Base-by-base conservation (phyloP, 2,888 invertebrate species). In the Pristionchus entomophagus region DNA sequence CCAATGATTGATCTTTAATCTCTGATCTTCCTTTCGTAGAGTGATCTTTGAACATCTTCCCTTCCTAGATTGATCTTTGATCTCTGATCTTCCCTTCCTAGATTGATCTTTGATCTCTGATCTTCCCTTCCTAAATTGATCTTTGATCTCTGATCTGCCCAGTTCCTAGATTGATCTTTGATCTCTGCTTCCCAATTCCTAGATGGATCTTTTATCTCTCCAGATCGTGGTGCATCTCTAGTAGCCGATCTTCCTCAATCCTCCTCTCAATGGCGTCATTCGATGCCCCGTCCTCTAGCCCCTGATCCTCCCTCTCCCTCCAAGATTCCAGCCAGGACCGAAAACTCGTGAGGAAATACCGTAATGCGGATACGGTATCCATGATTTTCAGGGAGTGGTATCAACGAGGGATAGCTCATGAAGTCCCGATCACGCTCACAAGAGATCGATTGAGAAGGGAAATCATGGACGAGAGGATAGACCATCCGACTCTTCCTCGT, bases 381-480 rank as follows among this genome's bases (percentile, higher is more conserved):
- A n/a, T 49, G 2, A 14, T 6, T 41, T 77, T 17, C 80, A 80
- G 80, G 32, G 80, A 80, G 14, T 80, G 80, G 59, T 41, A 56
- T 17, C 56, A 56, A 8, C n/a, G 35, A 8, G 82, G 82, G 59
- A 41, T 82, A 5, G 38, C 59, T 14, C 59, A 82, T 82, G n/a
- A 82, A 32, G 49, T 82, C 8, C 82, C 82, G 12, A 82, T 82
- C 10, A 82, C 59, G 0, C 22, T 82, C n/a, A 82, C 82, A 1
- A 82, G 59, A 41, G 56, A 82, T 45, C 38, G 82, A 82, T 59
- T 82, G n/a, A 35, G 82, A 41, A 82, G 82, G 17, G 82, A 56
- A 73, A 32, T 41, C 12, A 10, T 73, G 1, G 65, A 65, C 19
- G 65, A 65, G 65, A 38, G 73, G 8, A 73, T 73, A 22, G 73